Evolutionary conservation across 2,888 invertebrate species (phyloP).

Genomic region (Rosalia funebris): DNA sequence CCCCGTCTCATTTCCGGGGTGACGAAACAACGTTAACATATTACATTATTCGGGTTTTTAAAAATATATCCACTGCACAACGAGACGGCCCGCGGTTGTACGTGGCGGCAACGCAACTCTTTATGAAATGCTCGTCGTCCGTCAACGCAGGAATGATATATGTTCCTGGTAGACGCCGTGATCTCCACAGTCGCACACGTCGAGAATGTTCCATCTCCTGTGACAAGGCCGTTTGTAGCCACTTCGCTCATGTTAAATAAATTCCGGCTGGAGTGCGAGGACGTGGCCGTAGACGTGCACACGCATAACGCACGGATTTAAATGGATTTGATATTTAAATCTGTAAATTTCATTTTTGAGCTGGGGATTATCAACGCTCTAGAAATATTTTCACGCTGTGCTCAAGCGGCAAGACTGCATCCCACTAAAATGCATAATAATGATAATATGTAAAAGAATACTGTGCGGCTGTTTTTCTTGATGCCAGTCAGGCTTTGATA

Average conservation of each 20-base stretch:
- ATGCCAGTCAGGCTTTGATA: too few species aligned
- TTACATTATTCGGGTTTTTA: not conserved
- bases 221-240: constrained; percentile 11
- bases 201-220: constrained; percentile 12
- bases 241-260: constrained; percentile 21
- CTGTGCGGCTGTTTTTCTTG: too few species aligned
- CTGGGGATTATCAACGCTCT: too few species aligned
- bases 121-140: constrained; percentile 21
- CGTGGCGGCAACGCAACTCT: constrained; percentile 5
- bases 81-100: constrained; percentile 3
- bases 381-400: too few species aligned
- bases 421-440: too few species aligned
- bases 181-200: not conserved
- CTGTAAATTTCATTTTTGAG: not conserved
- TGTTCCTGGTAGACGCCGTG: constrained; percentile 12
- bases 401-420: too few species aligned
- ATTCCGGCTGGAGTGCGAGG: constrained; percentile 6
- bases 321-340: constrained; percentile 18
- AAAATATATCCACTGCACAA: constrained; percentile 1
- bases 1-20: too few species aligned
- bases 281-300: constrained; percentile 1
- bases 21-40: too few species aligned
- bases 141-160: constrained; percentile 16
- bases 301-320: constrained; percentile 12
- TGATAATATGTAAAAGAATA: too few species aligned